Percentiles rank a stretch among this genome's conserved stretches.
phyloP scores from a whole-genome alignment of 2,797 vertebrate species.

The Melanotaenia nigrans region DNA sequence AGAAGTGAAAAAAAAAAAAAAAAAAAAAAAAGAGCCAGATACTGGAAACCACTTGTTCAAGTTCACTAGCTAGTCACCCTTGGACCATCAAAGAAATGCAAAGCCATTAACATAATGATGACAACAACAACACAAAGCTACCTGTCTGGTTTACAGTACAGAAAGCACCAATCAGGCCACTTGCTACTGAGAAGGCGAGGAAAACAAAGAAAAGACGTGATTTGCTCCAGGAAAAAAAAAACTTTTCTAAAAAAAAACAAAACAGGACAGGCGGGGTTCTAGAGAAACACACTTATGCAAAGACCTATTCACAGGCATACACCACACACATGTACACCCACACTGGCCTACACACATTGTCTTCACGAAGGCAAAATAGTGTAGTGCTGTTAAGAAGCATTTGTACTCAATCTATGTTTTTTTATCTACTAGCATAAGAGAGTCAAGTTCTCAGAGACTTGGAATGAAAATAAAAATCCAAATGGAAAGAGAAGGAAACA shows the following conservation, averaged over 20 bases:
- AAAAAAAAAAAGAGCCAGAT: constrained; percentile 26
- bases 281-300: constrained; percentile 41
- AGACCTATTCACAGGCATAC: constrained; percentile 35
- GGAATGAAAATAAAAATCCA: constrained; percentile 22
- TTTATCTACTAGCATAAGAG: constrained; percentile 45
- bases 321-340: constrained; percentile 24
- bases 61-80: constrained; percentile 39
- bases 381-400: constrained; percentile 17
- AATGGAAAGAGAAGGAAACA: not conserved
- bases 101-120: constrained; percentile 68
- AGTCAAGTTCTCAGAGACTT: constrained; percentile 21
- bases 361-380: constrained; percentile 24
- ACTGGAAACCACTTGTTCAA: constrained; percentile 38
- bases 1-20: too few species aligned
- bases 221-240: constrained; percentile 34
- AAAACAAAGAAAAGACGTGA: constrained; percentile 43
- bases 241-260: constrained; percentile 9
- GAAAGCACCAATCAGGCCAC: constrained; percentile 35
- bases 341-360: constrained; percentile 23
- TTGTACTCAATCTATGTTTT: constrained; percentile 20
- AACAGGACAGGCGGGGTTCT: constrained; percentile 5
- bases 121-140: constrained; percentile 64
- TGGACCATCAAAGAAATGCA: constrained; percentile 51
- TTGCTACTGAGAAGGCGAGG: constrained; percentile 14
- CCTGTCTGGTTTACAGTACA: constrained; percentile 45